These are phyloP conservation scores for Geotrupes spiniger DNA, from an alignment of 2,888 invertebrate species.

Conservation along the genomic window DNA sequence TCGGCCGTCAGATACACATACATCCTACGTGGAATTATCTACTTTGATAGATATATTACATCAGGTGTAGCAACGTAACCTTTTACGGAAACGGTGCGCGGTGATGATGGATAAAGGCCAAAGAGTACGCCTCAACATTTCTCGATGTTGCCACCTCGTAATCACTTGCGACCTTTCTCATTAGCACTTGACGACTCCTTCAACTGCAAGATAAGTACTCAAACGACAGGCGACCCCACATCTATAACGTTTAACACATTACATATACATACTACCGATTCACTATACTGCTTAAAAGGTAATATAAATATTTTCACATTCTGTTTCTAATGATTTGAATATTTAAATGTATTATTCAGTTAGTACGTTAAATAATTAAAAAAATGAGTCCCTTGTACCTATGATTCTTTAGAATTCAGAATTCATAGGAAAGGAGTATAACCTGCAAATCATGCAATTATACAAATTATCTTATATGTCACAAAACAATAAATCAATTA, in stretches of 20 bases:
- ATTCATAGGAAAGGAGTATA: too few species aligned
- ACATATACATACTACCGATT: neutral
- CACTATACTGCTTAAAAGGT: too few species aligned
- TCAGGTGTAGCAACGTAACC: constrained; percentile 8
- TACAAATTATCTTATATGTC: too few species aligned
- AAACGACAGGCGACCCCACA: constrained; percentile 1
- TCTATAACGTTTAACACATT: constrained; percentile 1
- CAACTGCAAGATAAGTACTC: constrained; percentile 3
- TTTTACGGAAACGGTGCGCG: neutral
- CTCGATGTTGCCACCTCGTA: constrained; percentile 7
- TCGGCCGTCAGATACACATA: constrained; percentile 20
- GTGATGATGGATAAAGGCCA: constrained; percentile 3
- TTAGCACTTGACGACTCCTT: constrained; percentile 4
- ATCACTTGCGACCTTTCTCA: constrained; percentile 5
- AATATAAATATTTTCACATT: too few species aligned
- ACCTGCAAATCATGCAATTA: too few species aligned
- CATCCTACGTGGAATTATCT: constrained; percentile 18
- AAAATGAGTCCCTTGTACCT: too few species aligned
- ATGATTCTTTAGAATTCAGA: too few species aligned
- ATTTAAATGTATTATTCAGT: too few species aligned
- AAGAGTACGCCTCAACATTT: neutral
- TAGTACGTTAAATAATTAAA: too few species aligned
- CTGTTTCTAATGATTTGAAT: too few species aligned
- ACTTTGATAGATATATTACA: constrained; percentile 12
- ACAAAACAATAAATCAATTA: too few species aligned